A percentile compares a stretch with the other conserved stretches of the same genome.
Evolutionary conservation across 2,113 vertebrate species (phyloP).

Genomic region (Clarias magur): DNA sequence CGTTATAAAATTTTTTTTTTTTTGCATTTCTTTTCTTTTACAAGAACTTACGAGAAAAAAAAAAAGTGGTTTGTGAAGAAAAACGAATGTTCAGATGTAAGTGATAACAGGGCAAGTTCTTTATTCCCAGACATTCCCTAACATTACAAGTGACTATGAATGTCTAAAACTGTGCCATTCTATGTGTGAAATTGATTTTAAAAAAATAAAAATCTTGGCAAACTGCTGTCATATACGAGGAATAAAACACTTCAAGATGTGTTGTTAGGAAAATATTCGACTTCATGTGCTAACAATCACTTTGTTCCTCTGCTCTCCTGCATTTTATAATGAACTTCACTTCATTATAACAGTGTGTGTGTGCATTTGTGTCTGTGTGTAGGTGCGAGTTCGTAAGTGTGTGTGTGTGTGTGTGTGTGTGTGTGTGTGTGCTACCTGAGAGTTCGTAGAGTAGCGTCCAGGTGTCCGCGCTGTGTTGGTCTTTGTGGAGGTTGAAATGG

Average conservation of each 20-base stretch:
- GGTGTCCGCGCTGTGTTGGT: conserved; percentile 91
- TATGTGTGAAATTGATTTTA: background rate
- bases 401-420: background rate
- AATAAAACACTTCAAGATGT: background rate
- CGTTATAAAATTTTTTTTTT: background rate
- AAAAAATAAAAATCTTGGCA: background rate
- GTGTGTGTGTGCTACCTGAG: conserved; percentile 81
- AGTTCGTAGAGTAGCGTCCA: conserved; percentile 94
- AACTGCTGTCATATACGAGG: background rate
- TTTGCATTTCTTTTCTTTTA: background rate
- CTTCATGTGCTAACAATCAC: background rate
- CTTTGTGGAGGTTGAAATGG: conserved; percentile 94
- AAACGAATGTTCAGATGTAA: no score
- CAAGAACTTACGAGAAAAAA: no score
- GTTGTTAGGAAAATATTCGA: background rate
- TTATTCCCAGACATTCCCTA: background rate
- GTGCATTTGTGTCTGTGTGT: background rate
- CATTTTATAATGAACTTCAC: background rate
- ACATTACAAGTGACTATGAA: background rate
- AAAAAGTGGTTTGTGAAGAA: background rate
- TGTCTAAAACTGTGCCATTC: background rate
- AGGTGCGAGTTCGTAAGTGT: background rate
- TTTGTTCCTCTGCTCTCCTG: background rate
- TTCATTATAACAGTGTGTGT: background rate
- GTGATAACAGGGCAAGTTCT: no score